These are phyloP conservation scores for Sesamia nonagrioides DNA, from an alignment of 1,140 invertebrate species.

Conservation along the genomic window DNA sequence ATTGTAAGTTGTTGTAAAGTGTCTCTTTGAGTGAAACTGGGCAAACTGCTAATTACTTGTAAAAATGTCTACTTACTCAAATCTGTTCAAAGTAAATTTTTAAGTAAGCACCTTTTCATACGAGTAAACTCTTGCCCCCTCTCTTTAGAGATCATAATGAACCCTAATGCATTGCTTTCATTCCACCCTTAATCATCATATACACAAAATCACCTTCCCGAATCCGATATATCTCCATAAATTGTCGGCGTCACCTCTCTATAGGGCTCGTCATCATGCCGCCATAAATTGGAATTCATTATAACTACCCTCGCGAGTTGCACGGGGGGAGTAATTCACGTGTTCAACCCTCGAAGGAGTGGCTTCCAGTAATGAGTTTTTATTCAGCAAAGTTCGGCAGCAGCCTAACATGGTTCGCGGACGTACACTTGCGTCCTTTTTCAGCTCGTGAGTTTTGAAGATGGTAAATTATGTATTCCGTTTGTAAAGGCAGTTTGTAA, in stretches of 20 bases:
- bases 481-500: too few species aligned
- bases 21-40: too few species aligned
- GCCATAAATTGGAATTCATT: conserved; percentile 51
- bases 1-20: too few species aligned
- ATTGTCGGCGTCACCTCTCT: conserved; percentile 13
- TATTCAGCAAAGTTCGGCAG: conserved; percentile 42
- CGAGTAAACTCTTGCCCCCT: background rate
- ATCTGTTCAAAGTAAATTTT: background rate
- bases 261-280: conserved; percentile 20
- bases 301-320: conserved; percentile 18
- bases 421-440: background rate
- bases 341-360: conserved; percentile 1
- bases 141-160: background rate
- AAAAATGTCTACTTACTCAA: too few species aligned
- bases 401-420: background rate
- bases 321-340: conserved; percentile 23
- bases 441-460: background rate
- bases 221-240: conserved; percentile 26
- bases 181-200: background rate
- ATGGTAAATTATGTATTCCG: background rate
- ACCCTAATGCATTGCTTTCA: background rate
- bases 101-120: background rate
- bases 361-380: conserved; percentile 41
- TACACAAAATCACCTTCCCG: background rate
- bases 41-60: too few species aligned